phyloP scores from a whole-genome alignment of 1,140 invertebrate genomes.

The Acromyrmex heyeri region DNA sequence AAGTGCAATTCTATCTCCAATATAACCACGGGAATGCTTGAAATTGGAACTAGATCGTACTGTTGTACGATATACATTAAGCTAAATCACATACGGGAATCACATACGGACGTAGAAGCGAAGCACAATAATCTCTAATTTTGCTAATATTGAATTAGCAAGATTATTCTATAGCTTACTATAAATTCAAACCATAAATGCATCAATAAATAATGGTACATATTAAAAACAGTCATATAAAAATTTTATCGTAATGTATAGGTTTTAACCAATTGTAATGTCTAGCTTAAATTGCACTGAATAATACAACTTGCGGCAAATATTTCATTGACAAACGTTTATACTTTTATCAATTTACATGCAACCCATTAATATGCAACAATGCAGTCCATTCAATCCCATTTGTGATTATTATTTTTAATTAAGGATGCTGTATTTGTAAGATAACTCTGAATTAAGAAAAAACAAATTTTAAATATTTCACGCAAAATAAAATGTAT shows the following conservation, averaged over 20 bases:
- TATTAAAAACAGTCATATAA: background rate
- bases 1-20: background rate
- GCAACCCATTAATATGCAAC: background rate
- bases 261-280: background rate
- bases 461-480: background rate
- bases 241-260: background rate
- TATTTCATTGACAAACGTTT: constrained; percentile 12
- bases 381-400: background rate
- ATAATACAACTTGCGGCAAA: background rate
- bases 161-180: background rate
- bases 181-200: background rate
- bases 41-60: background rate
- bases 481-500: background rate
- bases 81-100: background rate
- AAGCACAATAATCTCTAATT: background rate
- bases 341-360: constrained; percentile 5
- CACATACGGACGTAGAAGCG: background rate
- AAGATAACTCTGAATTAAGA: background rate
- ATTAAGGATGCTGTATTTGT: background rate
- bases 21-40: background rate
- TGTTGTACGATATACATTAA: background rate
- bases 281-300: background rate
- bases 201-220: background rate
- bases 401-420: background rate
- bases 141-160: constrained; percentile 4